Conservation (phyloP, 2,113 vertebrate genomes). For the Pachypanchax playfairii region DNA sequence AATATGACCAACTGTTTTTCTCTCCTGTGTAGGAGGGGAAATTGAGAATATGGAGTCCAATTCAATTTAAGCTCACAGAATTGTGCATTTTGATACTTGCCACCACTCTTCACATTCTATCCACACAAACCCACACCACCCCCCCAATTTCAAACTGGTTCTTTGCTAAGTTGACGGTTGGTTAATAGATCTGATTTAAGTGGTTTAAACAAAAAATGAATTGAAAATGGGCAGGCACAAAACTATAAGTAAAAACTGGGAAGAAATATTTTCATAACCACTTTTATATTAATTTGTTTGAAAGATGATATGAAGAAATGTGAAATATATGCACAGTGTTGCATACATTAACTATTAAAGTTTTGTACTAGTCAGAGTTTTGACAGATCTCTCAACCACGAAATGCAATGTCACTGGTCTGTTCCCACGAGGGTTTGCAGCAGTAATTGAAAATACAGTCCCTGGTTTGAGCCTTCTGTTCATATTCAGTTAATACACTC, state of each 20-base stretch:
- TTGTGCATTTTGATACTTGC: slow-evolving; percentile 48
- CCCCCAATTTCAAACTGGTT: too few relatives aligned
- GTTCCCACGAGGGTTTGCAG: slow-evolving; percentile 38
- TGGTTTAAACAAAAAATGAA: too few relatives aligned
- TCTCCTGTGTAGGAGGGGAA: slow-evolving; percentile 62
- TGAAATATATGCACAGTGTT: background rate
- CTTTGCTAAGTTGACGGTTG: too few relatives aligned
- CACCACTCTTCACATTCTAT: slow-evolving; percentile 6
- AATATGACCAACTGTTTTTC: slow-evolving; percentile 52
- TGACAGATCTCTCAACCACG: slow-evolving; percentile 36
- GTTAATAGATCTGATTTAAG: too few relatives aligned
- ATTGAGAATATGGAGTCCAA: slow-evolving; percentile 55
- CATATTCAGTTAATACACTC: slow-evolving; percentile 29
- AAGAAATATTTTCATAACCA: too few relatives aligned
- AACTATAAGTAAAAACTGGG: too few relatives aligned
- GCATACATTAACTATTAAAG: background rate
- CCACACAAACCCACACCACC: slow-evolving; percentile 1
- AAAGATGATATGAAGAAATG: too few relatives aligned
- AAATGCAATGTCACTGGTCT: slow-evolving; percentile 20
- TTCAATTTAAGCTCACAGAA: slow-evolving; percentile 46
- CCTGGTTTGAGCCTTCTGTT: slow-evolving; percentile 16
- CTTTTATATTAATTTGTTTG: too few relatives aligned
- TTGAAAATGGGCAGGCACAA: too few relatives aligned
- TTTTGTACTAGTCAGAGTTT: slow-evolving; percentile 55
- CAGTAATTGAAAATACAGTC: slow-evolving; percentile 76